phyloP scores from a whole-genome alignment of 2,888 invertebrate species.

The Ophonus ardosiacus region DNA sequence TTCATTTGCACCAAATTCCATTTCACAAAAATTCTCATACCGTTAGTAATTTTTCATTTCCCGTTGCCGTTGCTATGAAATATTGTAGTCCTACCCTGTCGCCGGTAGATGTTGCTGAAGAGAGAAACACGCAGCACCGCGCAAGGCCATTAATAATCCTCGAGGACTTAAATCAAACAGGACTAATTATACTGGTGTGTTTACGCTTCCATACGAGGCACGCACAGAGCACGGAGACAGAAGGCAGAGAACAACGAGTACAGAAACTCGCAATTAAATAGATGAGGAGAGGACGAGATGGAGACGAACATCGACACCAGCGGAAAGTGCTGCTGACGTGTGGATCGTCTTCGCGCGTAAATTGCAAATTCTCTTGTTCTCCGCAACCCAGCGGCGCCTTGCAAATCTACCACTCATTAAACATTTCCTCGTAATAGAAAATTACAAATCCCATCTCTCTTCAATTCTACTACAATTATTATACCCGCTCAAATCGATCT shows the following conservation, averaged over 20 bases:
- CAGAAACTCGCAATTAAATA: conserved; percentile 54
- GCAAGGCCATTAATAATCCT: conserved; percentile 61
- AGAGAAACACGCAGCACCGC: background rate
- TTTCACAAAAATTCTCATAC: conserved; percentile 17
- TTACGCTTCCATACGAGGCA: conserved; percentile 16
- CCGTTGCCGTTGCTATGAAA: background rate
- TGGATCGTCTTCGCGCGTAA: background rate
- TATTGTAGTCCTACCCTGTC: conserved; percentile 42
- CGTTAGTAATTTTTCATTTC: conserved; percentile 41
- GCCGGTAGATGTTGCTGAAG: conserved; percentile 23
- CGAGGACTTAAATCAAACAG: conserved; percentile 61
- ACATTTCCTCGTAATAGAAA: background rate
- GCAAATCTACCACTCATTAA: background rate
- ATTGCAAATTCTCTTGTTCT: background rate
- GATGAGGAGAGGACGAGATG: background rate
- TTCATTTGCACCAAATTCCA: conserved; percentile 41
- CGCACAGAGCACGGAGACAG: background rate
- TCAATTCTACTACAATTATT: background rate
- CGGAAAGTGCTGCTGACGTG: conserved; percentile 25
- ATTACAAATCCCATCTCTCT: background rate
- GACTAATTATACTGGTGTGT: conserved; percentile 54
- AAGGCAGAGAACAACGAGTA: background rate
- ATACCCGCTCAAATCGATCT: background rate
- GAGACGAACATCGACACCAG: conserved; percentile 10
- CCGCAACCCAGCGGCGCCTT: too few species aligned